phyloP scores from a whole-genome alignment of 2,888 invertebrate genomes.

The Lithosia quadra region DNA sequence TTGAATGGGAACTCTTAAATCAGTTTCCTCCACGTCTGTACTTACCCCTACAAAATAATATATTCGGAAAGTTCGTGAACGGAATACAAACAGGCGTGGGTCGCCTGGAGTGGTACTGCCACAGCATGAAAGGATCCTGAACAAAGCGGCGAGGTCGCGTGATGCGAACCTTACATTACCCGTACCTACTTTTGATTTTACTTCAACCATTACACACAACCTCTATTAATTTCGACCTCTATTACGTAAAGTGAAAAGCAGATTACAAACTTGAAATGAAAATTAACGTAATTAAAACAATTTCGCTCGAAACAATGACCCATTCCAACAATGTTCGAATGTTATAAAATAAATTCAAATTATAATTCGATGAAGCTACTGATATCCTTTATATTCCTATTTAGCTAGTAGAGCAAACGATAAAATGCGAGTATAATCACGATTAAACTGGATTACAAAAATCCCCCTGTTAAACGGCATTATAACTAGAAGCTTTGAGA shows the following conservation, averaged over 20 bases:
- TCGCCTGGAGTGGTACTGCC: slow-evolving; percentile 70
- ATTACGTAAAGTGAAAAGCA: slow-evolving; percentile 45
- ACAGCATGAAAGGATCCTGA: slow-evolving; percentile 71
- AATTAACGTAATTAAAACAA: slow-evolving; percentile 55
- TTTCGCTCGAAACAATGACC: slow-evolving; percentile 46
- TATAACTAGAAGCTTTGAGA: slow-evolving; percentile 68
- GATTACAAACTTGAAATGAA: slow-evolving; percentile 49
- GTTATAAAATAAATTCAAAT: slow-evolving; percentile 47
- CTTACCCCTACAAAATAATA: slow-evolving; percentile 77
- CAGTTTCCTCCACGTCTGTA: slow-evolving; percentile 77
- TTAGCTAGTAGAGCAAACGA: slow-evolving; percentile 31
- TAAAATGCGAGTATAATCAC: slow-evolving; percentile 47
- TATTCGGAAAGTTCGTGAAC: slow-evolving; percentile 83
- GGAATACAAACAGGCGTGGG: slow-evolving; percentile 80
- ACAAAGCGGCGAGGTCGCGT: slow-evolving; percentile 72
- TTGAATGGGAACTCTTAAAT: slow-evolving; percentile 79
- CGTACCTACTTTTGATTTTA: slow-evolving; percentile 51
- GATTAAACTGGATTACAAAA: slow-evolving; percentile 54
- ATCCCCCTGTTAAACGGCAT: slow-evolving; percentile 60
- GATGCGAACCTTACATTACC: slow-evolving; percentile 63
- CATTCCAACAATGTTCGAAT: slow-evolving; percentile 47
- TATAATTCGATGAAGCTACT: slow-evolving; percentile 59
- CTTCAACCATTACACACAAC: slow-evolving; percentile 48
- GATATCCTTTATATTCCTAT: slow-evolving; percentile 38
- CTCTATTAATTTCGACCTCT: slow-evolving; percentile 49